Evolutionary conservation across 1,140 invertebrate genomes (phyloP), one percentile per base, ranked within the genome.

Genomic region (Ectropis grisescens): DNA sequence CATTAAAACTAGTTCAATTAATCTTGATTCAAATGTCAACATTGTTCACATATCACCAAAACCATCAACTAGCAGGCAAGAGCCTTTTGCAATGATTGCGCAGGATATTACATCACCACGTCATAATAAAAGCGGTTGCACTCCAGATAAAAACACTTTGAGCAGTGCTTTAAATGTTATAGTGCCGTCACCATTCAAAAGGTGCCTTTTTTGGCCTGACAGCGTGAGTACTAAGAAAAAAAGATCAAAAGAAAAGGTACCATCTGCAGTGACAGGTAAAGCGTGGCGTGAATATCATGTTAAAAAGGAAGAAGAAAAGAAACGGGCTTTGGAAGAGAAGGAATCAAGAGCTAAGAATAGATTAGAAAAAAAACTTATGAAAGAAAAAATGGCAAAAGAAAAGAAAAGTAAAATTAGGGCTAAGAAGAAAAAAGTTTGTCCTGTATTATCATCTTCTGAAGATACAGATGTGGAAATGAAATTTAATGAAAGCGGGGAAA

Each of bases 121-220:
- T n/a, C n/a, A n/a, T n/a, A n/a, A n/a, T n/a, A n/a, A n/a, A n/a
- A n/a, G n/a, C n/a, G n/a, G n/a, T n/a, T n/a, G n/a, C n/a, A n/a
- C n/a, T n/a, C n/a, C n/a, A 38, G 13, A 29, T 33, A 23, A 37
- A 44, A 11, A 28, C 31, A 33, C 16, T 38, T 14, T 34, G 34
- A 34, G 31, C 9, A 23, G 32, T 30, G 8, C 16, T 38, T 37
- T 38, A 37, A 34, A 34, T 37, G 35, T 43, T 11, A 44, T 38
- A 29, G 32, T 44, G 16, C 41, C 41, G 29, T 38, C 41, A 30
- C 41, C 41, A 29, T 44, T 44, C 31, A 44, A 44, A 13, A 44
- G 32, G 15, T 33, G 31, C 38, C 29, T 44, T 30, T 44, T 37
- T 44, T 44, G 35, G 41, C 41, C 41, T n/a, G 41, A 33, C 29